These are phyloP conservation scores for Drosophila tropicalis DNA, from an alignment of 1,140 invertebrate species.

Conservation along the genomic window DNA sequence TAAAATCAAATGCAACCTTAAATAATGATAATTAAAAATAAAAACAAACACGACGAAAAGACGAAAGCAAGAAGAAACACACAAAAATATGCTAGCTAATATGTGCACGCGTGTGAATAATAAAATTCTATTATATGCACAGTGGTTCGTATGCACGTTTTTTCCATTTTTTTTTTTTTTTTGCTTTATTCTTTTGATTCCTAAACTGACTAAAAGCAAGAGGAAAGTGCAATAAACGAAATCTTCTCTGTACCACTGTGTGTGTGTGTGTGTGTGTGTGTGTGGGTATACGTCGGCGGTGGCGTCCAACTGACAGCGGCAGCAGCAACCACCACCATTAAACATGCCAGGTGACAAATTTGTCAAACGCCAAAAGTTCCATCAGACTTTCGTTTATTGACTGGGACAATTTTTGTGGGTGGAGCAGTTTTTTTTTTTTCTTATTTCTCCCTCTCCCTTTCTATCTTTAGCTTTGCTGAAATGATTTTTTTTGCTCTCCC, in stretches of 20 bases:
- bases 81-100: constrained; percentile 24
- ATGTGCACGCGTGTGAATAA: constrained; percentile 48
- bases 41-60: background rate
- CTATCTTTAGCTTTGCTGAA: background rate
- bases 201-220: background rate
- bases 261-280: too few relatives aligned
- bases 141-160: constrained; percentile 1
- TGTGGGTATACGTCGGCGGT: too few relatives aligned
- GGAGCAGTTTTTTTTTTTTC: background rate
- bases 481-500: background rate
- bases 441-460: constrained; percentile 2
- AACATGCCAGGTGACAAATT: constrained; percentile 46
- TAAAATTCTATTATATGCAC: constrained; percentile 31
- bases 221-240: background rate
- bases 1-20: constrained; percentile 33
- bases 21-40: constrained; percentile 50
- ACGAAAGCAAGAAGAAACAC: constrained; percentile 28
- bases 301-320: too few relatives aligned
- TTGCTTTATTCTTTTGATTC: background rate
- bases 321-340: constrained; percentile 3
- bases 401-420: constrained; percentile 20
- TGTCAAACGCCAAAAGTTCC: constrained; percentile 24
- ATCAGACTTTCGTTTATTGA: constrained; percentile 7
- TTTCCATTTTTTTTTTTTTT: background rate
- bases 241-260: background rate